phyloP scores from a whole-genome alignment of 2,113 vertebrate genomes.

The Chaenocephalus aceratus region DNA sequence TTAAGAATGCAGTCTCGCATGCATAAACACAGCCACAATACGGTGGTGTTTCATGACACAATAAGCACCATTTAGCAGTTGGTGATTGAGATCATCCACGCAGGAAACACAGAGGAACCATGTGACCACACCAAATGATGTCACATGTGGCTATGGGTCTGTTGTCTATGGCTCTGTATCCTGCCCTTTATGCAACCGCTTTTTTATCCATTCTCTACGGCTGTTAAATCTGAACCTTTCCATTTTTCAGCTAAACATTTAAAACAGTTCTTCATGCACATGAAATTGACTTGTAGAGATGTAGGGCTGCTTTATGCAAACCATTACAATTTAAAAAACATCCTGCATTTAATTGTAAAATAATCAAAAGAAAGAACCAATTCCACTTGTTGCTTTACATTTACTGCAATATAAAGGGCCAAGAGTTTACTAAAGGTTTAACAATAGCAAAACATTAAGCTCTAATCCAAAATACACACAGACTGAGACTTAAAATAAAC shows the following conservation, averaged over 20 bases:
- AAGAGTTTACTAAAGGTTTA: not conserved
- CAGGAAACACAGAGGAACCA: constrained; percentile 4
- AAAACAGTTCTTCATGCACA: not conserved
- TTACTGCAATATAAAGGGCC: not conserved
- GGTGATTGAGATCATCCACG: not conserved
- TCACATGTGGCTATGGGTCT: constrained; percentile 34
- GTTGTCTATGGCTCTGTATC: constrained; percentile 28
- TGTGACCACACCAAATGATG: constrained; percentile 34
- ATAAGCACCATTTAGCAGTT: constrained; percentile 7
- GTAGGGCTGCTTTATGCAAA: no score
- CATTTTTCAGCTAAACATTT: not conserved
- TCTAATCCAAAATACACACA: not conserved
- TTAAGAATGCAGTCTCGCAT: not conserved
- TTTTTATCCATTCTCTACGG: not conserved
- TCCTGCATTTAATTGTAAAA: not conserved
- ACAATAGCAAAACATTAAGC: not conserved
- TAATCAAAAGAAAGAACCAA: not conserved
- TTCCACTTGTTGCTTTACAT: not conserved
- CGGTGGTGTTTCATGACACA: not conserved
- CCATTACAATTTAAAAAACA: no score
- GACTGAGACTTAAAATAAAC: not conserved
- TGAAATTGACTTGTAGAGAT: no score
- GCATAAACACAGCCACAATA: not conserved
- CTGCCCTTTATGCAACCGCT: constrained; percentile 19
- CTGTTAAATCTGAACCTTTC: constrained; percentile 9